Percentiles rank a stretch among this genome's conserved stretches.
These are phyloP conservation scores for Hylaea fasciaria DNA, from an alignment of 2,888 invertebrate genomes.

Conservation along the genomic window DNA sequence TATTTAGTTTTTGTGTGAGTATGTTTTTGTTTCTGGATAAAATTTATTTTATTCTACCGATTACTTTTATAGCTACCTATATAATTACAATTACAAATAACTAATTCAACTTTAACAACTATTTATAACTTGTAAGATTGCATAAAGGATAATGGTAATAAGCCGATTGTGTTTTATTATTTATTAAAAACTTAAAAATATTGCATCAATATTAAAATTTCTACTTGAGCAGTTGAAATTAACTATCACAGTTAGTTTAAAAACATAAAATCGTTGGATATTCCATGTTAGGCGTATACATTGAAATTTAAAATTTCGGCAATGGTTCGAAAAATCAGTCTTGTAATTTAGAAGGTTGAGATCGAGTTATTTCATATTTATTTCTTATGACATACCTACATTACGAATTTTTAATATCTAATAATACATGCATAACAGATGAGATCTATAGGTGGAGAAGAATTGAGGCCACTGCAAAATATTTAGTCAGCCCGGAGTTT, in stretches of 20 bases:
- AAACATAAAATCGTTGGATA: conserved; percentile 17
- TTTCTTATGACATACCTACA: conserved; percentile 1
- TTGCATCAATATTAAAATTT: conserved; percentile 15
- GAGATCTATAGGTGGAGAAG: conserved; percentile 3
- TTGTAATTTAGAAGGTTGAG: conserved; percentile 46
- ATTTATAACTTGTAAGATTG: conserved; percentile 21
- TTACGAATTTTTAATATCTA: not conserved
- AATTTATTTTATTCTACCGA: too few relatives aligned
- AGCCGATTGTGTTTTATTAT: conserved; percentile 19
- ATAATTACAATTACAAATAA: conserved; percentile 8
- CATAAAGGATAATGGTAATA: conserved; percentile 1
- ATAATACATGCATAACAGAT: not conserved
- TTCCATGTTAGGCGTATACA: conserved; percentile 28
- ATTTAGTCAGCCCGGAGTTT: too few relatives aligned
- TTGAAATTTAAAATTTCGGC: conserved; percentile 37
- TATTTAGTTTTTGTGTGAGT: too few relatives aligned
- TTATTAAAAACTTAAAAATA: conserved; percentile 14
- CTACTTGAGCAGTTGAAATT: conserved; percentile 24
- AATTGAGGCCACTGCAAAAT: too few relatives aligned
- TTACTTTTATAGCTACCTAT: conserved; percentile 2
- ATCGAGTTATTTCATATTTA: conserved; percentile 31
- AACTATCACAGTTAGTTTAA: conserved; percentile 27
- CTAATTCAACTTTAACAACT: conserved; percentile 2
- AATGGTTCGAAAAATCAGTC: conserved; percentile 44
- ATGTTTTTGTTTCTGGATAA: too few relatives aligned